phyloP scores from a whole-genome alignment of 2,888 invertebrate species.

The Cybosia mesomella region DNA sequence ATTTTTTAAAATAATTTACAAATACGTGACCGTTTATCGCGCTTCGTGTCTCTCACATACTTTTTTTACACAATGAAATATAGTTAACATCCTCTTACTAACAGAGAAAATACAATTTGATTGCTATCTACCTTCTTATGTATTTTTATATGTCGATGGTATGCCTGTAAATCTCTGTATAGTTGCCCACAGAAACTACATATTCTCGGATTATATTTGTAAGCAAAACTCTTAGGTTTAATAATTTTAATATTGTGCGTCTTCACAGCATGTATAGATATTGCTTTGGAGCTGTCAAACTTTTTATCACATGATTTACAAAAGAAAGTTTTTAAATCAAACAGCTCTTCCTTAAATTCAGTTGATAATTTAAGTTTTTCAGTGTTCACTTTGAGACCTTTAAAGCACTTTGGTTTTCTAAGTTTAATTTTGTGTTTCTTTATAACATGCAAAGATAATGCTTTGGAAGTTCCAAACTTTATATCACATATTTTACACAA shows the following conservation, averaged over 20 bases:
- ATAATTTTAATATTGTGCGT: slow-evolving; percentile 58
- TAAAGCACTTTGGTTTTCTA: slow-evolving; percentile 24
- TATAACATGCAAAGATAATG: slow-evolving; percentile 64
- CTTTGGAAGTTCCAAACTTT: slow-evolving; percentile 51
- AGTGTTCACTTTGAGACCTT: slow-evolving; percentile 3
- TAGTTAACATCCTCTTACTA: no score
- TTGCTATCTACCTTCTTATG: slow-evolving; percentile 44
- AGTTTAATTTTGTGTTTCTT: slow-evolving; percentile 59
- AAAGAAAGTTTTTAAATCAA: slow-evolving; percentile 58
- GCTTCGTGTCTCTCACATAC: no score
- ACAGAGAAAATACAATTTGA: background rate
- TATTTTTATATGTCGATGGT: slow-evolving; percentile 58
- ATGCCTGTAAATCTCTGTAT: slow-evolving; percentile 43
- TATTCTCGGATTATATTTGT: slow-evolving; percentile 35
- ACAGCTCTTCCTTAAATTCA: slow-evolving; percentile 34
- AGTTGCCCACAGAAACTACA: slow-evolving; percentile 64
- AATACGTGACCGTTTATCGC: background rate
- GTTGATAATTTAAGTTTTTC: background rate
- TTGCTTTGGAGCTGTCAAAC: slow-evolving; percentile 49
- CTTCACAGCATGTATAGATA: slow-evolving; percentile 64
- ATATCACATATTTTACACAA: slow-evolving; percentile 69
- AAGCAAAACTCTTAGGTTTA: slow-evolving; percentile 32
- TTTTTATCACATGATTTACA: slow-evolving; percentile 69
- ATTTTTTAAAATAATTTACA: background rate
- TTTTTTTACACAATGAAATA: no score